Evolutionary conservation across 2,888 invertebrate species (phyloP).

Genomic region (Lobophora halterata): DNA sequence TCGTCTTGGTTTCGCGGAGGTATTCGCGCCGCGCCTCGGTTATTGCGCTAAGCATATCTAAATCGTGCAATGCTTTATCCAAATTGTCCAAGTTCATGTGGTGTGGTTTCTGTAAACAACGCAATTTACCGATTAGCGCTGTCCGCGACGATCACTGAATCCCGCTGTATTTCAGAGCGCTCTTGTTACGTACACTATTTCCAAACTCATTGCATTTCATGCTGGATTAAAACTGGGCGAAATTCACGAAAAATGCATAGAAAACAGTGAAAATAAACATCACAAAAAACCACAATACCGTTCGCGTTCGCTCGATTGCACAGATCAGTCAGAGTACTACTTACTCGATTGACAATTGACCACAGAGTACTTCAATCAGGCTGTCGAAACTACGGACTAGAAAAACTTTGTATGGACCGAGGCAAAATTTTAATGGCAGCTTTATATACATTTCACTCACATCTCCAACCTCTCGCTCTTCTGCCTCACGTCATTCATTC

Average conservation of each 20-base stretch:
- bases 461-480: too few species aligned
- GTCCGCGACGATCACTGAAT: constrained; percentile 24
- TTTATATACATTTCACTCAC: too few species aligned
- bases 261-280: constrained; percentile 76
- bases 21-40: constrained; percentile 81
- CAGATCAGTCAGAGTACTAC: too few species aligned
- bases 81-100: constrained; percentile 78
- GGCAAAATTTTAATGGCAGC: too few species aligned
- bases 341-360: constrained; percentile 29
- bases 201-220: constrained; percentile 71
- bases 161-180: constrained; percentile 15
- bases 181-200: constrained; percentile 52
- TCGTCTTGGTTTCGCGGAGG: constrained; percentile 73
- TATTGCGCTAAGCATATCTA: constrained; percentile 82
- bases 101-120: constrained; percentile 68
- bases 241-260: constrained; percentile 53
- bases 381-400: too few species aligned
- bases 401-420: too few species aligned
- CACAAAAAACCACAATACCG: constrained; percentile 68
- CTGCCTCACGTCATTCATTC: too few species aligned
- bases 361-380: too few species aligned
- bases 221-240: constrained; percentile 43
- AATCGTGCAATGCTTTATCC: constrained; percentile 81
- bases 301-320: too few species aligned
- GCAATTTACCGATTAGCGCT: constrained; percentile 43